These are phyloP conservation scores for Agonopterix alstromeriana DNA, from an alignment of 2,888 invertebrate genomes.

Conservation along the genomic window DNA sequence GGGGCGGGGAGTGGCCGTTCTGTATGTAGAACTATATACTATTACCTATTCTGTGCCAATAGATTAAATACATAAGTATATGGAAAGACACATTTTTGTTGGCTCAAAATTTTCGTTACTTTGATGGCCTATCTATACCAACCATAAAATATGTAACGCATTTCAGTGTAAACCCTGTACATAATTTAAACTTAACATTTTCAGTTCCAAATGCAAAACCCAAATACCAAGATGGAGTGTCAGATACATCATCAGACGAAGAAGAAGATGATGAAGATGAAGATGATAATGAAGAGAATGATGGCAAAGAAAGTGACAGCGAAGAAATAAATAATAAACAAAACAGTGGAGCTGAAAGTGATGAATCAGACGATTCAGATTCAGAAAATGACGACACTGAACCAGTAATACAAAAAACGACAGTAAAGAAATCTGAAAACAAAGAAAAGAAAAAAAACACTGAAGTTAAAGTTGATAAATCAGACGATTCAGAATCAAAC, in stretches of 20 bases:
- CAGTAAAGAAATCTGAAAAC: no score
- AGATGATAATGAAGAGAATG: constrained; percentile 12
- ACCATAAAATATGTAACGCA: no score
- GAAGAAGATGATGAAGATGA: constrained; percentile 39
- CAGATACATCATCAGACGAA: constrained; percentile 52
- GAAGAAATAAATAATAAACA: constrained; percentile 8
- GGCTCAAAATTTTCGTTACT: no score
- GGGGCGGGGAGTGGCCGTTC: no score
- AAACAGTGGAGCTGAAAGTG: neutral
- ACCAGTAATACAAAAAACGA: neutral
- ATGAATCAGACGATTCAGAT: neutral
- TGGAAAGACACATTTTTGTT: no score
- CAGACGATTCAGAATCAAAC: neutral
- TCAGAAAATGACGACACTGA: neutral
- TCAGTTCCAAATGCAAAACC: constrained; percentile 59
- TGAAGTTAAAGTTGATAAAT: neutral
- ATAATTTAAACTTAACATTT: constrained; percentile 10
- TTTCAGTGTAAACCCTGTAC: neutral
- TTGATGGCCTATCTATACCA: no score
- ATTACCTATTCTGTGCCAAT: no score
- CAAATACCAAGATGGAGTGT: constrained; percentile 57
- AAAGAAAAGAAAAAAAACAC: constrained; percentile 3
- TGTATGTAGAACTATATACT: no score
- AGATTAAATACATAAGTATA: no score
- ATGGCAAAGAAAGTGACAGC: constrained; percentile 1